phyloP scores from a whole-genome alignment of 2,113 vertebrate species.

The Macaca nemestrina region DNA sequence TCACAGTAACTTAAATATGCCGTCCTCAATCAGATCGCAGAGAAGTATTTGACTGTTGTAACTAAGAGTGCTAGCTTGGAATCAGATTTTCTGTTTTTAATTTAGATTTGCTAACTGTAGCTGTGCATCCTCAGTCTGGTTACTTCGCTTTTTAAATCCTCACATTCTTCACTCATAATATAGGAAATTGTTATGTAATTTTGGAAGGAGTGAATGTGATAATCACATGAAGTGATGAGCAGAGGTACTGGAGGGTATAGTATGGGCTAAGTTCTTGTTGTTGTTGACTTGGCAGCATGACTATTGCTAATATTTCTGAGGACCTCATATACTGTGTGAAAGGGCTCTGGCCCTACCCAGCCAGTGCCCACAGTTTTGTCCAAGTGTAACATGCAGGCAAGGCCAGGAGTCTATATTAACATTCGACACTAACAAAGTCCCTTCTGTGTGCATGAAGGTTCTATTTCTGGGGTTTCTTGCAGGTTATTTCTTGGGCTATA shows the following conservation, averaged over 20 bases:
- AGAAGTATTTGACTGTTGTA: background rate
- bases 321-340: rapidly evolving
- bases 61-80: background rate
- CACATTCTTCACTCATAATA: background rate
- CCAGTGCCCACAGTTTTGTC: background rate
- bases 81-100: background rate
- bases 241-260: background rate
- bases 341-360: rapidly evolving
- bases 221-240: too few relatives aligned
- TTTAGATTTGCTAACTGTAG: background rate
- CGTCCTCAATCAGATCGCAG: background rate
- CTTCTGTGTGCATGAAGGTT: background rate
- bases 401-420: too few relatives aligned
- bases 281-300: background rate
- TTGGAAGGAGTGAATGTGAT: background rate
- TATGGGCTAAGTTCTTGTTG: too few relatives aligned
- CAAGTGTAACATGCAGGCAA: background rate
- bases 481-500: background rate
- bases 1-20: background rate
- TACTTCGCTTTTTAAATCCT: background rate
- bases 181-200: background rate
- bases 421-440: background rate
- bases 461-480: background rate
- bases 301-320: too few relatives aligned
- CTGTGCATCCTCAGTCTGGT: background rate